phyloP scores from a whole-genome alignment of 2,113 vertebrate genomes.

The Anser brachyrhynchus region DNA sequence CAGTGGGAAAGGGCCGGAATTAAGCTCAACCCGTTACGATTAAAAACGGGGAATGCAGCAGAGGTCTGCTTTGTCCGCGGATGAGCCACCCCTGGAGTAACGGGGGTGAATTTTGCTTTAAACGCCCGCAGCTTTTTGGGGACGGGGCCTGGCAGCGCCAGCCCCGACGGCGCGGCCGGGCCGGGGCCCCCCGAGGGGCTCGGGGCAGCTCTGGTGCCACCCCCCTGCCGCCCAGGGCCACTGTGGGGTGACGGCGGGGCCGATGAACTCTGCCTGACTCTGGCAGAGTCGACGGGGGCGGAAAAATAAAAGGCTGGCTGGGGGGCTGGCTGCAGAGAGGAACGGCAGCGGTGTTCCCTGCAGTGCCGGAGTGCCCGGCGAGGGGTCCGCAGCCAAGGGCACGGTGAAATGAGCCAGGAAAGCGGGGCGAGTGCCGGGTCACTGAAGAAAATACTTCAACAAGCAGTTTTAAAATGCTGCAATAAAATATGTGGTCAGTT shows the following conservation, averaged over 20 bases:
- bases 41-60: not conserved
- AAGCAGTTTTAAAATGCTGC: not conserved
- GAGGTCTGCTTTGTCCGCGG: not conserved
- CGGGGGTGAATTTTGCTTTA: too few relatives aligned
- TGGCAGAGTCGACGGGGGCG: not conserved
- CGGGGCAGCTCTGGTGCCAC: not conserved
- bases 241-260: not conserved
- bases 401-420: not conserved
- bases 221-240: not conserved
- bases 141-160: too few relatives aligned
- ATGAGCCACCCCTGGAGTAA: not conserved
- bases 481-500: not conserved
- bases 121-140: too few relatives aligned
- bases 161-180: not conserved
- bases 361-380: fast-evolving
- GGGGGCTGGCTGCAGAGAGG: not conserved
- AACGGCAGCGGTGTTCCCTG: not conserved
- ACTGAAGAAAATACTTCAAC: not conserved
- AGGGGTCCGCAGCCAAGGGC: not conserved
- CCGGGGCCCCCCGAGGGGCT: not conserved
- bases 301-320: not conserved
- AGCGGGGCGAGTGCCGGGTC: not conserved
- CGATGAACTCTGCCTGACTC: not conserved
- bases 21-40: not conserved
- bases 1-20: not conserved